A percentile compares a stretch with the other conserved stretches of the same genome.
phyloP scores from a whole-genome alignment of 2,113 vertebrate species.

The Entelurus aequoreus region DNA sequence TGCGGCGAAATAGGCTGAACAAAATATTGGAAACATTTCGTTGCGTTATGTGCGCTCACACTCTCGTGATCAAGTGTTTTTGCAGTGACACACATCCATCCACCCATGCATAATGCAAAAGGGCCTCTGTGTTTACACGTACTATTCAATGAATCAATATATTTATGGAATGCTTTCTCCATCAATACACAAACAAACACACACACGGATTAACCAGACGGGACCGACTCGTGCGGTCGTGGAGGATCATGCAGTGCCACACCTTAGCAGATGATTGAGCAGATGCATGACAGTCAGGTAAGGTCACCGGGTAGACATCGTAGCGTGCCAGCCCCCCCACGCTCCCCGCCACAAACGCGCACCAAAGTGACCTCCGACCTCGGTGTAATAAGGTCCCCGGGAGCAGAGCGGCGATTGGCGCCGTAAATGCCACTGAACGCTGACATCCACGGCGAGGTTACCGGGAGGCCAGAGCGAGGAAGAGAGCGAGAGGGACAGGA shows the following conservation, averaged over 20 bases:
- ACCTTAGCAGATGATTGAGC: slow-evolving; percentile 42
- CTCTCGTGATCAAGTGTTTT: neutral
- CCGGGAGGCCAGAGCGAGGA: slow-evolving; percentile 28
- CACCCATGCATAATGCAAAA: slow-evolving; percentile 48
- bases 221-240: slow-evolving; percentile 25
- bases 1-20: too few relatives aligned
- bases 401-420: slow-evolving; percentile 31
- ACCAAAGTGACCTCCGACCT: slow-evolving; percentile 41
- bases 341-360: slow-evolving; percentile 10
- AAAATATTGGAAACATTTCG: too few relatives aligned
- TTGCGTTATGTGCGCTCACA: neutral
- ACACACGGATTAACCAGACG: slow-evolving; percentile 18
- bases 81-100: neutral
- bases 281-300: slow-evolving; percentile 26
- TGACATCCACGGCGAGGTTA: slow-evolving; percentile 47
- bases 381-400: slow-evolving; percentile 49
- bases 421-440: slow-evolving; percentile 54
- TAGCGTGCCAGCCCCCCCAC: neutral
- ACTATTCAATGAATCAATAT: slow-evolving; percentile 42
- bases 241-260: slow-evolving; percentile 5
- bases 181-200: neutral
- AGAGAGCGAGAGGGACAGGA: slow-evolving; percentile 16
- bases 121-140: slow-evolving; percentile 36
- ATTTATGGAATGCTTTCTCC: slow-evolving; percentile 38
- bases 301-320: slow-evolving; percentile 9